phyloP scores from a whole-genome alignment of 1,140 invertebrate genomes.

The Heliconius hermathena region DNA sequence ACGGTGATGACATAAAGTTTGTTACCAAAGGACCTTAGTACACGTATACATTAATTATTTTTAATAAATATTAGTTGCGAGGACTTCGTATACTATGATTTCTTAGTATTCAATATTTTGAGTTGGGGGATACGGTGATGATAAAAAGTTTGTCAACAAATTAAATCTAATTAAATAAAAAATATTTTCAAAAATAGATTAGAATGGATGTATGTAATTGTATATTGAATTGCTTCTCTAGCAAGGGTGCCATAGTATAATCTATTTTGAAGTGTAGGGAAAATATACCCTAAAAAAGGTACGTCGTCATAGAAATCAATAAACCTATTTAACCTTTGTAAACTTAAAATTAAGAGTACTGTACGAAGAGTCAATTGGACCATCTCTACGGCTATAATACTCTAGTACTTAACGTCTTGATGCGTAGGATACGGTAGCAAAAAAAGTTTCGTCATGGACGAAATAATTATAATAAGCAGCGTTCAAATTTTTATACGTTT shows the following conservation, averaged over 20 bases:
- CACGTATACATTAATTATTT: background rate
- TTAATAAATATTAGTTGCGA: too few relatives aligned
- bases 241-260: too few relatives aligned
- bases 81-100: background rate
- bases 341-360: too few relatives aligned
- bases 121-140: background rate
- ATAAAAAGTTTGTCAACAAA: too few relatives aligned
- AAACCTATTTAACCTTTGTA: background rate
- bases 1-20: background rate
- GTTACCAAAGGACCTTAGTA: background rate
- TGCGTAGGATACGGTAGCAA: background rate
- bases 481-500: too few relatives aligned
- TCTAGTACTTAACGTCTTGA: background rate
- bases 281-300: background rate
- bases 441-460: background rate
- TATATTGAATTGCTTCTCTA: too few relatives aligned
- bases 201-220: too few relatives aligned
- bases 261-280: too few relatives aligned
- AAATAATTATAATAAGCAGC: background rate
- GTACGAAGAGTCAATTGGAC: background rate
- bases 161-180: too few relatives aligned
- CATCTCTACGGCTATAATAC: background rate
- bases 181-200: too few relatives aligned
- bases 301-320: background rate
- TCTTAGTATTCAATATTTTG: constrained; percentile 22